These are phyloP conservation scores for Thinocorus orbignyianus DNA, from an alignment of 2,113 vertebrate species.

Conservation along the genomic window DNA sequence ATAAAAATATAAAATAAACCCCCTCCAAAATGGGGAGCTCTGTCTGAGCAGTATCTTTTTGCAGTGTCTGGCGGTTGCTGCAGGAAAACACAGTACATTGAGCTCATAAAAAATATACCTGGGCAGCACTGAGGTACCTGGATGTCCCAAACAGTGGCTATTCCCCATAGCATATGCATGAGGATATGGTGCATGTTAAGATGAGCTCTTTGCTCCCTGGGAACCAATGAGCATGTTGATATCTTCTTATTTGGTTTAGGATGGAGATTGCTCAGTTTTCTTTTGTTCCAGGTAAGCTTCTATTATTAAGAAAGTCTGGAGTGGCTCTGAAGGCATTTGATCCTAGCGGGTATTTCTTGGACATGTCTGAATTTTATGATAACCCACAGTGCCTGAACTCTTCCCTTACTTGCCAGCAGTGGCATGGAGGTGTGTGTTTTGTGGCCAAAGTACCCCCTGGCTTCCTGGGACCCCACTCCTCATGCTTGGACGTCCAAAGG, in stretches of 20 bases:
- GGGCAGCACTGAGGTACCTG: background rate
- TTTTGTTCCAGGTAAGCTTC: background rate
- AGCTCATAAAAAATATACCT: background rate
- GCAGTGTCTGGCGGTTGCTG: background rate
- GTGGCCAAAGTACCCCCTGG: background rate
- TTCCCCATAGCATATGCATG: background rate
- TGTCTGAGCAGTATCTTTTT: background rate
- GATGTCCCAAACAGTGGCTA: background rate
- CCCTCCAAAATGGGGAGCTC: background rate
- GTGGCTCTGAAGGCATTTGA: constrained; percentile 10
- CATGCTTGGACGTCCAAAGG: background rate
- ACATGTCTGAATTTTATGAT: background rate
- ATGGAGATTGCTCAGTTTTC: background rate
- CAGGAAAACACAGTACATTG: background rate
- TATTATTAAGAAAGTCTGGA: background rate
- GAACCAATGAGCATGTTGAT: background rate
- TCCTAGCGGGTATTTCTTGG: constrained; percentile 20
- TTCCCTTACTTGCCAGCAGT: background rate
- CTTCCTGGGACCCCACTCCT: background rate
- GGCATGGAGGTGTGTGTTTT: background rate
- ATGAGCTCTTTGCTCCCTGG: background rate
- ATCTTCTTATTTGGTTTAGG: background rate
- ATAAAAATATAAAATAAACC: background rate
- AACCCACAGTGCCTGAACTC: background rate
- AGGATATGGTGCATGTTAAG: background rate